These are phyloP conservation scores for Pogonocichla stellata DNA, from an alignment of 2,113 vertebrate genomes.

Conservation along the genomic window DNA sequence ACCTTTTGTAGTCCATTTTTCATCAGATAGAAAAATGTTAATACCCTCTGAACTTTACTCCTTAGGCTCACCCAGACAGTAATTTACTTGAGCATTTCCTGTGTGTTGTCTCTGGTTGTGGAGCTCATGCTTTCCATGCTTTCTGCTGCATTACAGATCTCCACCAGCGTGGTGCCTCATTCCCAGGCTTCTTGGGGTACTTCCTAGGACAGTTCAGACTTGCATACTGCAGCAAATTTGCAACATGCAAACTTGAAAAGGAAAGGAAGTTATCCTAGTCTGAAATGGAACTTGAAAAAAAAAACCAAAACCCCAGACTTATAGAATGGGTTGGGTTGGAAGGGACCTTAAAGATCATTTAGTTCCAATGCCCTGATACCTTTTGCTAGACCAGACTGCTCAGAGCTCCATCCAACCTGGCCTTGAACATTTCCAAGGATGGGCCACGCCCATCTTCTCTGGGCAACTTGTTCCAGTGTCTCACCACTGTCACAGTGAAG, in stretches of 20 bases:
- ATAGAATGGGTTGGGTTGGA: not conserved
- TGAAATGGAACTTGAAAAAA: not conserved
- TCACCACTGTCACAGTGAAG: rapidly evolving
- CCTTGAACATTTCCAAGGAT: not conserved
- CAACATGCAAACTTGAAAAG: rapidly evolving
- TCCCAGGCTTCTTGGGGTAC: not conserved
- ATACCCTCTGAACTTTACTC: not conserved
- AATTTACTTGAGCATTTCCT: conserved; percentile 20
- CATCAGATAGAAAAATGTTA: conserved; percentile 18
- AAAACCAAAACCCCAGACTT: not conserved
- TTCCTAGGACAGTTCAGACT: not conserved
- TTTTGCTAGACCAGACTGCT: not conserved
- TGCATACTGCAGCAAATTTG: not conserved
- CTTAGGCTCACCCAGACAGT: not conserved
- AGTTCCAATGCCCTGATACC: not conserved
- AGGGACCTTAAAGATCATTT: not conserved
- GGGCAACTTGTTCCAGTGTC: not conserved
- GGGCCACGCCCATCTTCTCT: not conserved
- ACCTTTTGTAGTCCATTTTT: conserved; percentile 29
- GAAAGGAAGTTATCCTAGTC: not conserved
- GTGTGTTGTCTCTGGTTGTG: not conserved
- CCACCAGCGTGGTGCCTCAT: rapidly evolving
- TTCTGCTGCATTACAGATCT: not conserved
- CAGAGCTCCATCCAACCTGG: not conserved
- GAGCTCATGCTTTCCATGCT: not conserved